Evolutionary conservation across 2,797 vertebrate genomes (phyloP), one percentile per base, ranked within the genome.

Genomic region (Protonibea diacanthus): DNA sequence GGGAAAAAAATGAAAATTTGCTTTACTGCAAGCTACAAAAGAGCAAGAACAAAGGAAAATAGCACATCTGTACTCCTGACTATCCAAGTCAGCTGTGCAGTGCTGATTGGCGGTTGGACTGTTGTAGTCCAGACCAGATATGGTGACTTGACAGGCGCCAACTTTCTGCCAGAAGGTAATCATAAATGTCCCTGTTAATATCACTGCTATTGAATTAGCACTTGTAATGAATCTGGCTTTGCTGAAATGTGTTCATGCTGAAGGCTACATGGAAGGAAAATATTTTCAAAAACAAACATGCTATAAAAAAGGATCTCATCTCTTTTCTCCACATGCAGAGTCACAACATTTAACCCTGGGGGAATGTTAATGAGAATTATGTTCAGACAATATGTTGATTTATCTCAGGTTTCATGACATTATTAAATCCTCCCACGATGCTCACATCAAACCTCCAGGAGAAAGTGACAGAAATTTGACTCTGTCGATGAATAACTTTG

Each of bases 131-230:
- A 58, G 53, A 77, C 44, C 60, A 74, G 55, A 70, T 42, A 10
- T 1, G 2, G n/a, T 45, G 33, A 33, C 18, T 51, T 20, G 2
- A 51, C 20, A 58, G 38, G 27, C 29, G 21, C 25, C 51, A 75
- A 18, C 18, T 27, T 65, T 83, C 66, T 49, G 52, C 17, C 59
- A 73, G 63, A 74, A 51, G 9, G 63, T 66, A 51, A 62, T 15
- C 49, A 48, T 68, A 48, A 63, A 79, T 60, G 15, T 3, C 13
- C 56, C 38, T 42, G 49, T 66, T 74, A 61, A 42, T 20, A 65
- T 59, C 45, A 17, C 15, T 23, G 5, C 27, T 55, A 49, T 42
- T 76, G 48, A 60, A 56, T 72, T 48, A 68, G 40, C 27, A 33
- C 17, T 48, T 63, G 27, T 63, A 47, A 63, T 79, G 44, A 71